Evolutionary conservation across 2,888 invertebrate genomes (phyloP), one percentile per base, ranked within the genome.

Genomic region (Ommatoiulus sabulosus): DNA sequence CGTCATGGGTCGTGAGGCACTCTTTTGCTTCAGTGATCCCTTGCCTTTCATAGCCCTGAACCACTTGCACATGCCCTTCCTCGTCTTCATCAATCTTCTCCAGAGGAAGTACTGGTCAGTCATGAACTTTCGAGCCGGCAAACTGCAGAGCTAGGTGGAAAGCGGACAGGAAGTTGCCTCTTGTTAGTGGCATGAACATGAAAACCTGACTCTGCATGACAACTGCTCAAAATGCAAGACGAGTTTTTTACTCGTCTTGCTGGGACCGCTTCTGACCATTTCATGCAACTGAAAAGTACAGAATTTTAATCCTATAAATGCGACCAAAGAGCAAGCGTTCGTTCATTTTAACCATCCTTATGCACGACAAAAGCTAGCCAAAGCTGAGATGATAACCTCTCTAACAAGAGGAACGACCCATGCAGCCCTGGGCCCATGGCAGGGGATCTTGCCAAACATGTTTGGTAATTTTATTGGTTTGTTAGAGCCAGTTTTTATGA

Each of bases 11-110:
- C 84, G 84, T 44, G 90, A 90, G 88, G 90, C 88, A 6, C 52
- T 90, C 12, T 90, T 90, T 52, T 52, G 80, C 44, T 89, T 87
- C 44, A 46, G 43, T 7, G 90, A 90, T 52, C 90, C 90, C 3
- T 57, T 90, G 15, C 90, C 90, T 10, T 90, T 90, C 86, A 88
- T 90, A 44, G 89, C 89, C 15, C 87, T 90, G 46, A 89, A 90
- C 63, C 90, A 90, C 63, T 52, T 90, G n/a, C 90, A 90, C 80
- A 80, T 90, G n/a, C 90, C 90, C 10, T 90, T 90, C 85, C 72
- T 88, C 44, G 88, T 88, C 43, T 86, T 89, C 35, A 48, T 89
- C 10, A 87, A n/a, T 24, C 87, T 89, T 12, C 44, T 89, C 12
- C 87, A 89, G 52, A 72, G 84, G 43, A 87, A 87, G 35, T 43